Evolutionary conservation across 2,113 vertebrate species (phyloP).

Genomic region (Glaucomys volans): DNA sequence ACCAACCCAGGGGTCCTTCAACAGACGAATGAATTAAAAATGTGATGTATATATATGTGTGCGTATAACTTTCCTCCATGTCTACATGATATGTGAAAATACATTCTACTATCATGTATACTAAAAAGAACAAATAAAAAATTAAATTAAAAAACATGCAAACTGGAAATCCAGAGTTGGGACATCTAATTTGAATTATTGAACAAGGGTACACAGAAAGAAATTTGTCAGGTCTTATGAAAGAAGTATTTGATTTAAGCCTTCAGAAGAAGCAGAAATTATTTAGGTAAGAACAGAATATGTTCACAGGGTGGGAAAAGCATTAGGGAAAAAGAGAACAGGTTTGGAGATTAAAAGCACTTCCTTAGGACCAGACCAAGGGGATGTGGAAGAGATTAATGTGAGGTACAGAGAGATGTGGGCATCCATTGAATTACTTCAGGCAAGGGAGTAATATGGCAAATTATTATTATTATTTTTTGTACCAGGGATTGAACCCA

Average conservation of each 20-base stretch:
- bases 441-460: background rate
- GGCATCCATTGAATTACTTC: background rate
- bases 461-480: too few relatives aligned
- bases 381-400: background rate
- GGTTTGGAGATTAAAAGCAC: background rate
- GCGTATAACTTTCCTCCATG: too few relatives aligned
- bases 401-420: background rate
- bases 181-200: background rate
- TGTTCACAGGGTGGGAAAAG: background rate
- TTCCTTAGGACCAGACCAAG: background rate
- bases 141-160: too few relatives aligned
- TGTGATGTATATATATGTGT: too few relatives aligned
- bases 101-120: too few relatives aligned
- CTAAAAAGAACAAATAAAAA: too few relatives aligned
- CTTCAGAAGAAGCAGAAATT: background rate
- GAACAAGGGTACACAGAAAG: background rate
- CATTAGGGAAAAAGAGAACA: background rate
- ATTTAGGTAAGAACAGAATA: background rate
- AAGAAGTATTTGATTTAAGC: background rate
- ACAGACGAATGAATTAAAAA: too few relatives aligned
- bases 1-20: too few relatives aligned
- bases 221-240: background rate
- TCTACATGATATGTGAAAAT: too few relatives aligned
- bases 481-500: too few relatives aligned
- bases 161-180: background rate